These are phyloP conservation scores for Tipula vernalis DNA, from an alignment of 2,888 invertebrate genomes.

Conservation along the genomic window DNA sequence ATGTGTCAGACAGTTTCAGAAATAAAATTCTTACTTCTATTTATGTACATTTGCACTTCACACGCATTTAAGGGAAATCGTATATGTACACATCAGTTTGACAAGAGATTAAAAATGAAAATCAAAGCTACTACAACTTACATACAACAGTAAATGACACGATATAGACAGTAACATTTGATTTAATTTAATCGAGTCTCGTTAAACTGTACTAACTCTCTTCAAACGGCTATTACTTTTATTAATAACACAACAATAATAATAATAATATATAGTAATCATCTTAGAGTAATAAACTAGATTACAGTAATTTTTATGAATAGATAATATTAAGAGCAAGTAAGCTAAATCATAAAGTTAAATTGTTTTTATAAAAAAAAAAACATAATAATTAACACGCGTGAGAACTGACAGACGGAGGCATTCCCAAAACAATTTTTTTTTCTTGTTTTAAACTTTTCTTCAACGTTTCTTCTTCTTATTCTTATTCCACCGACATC, in stretches of 20 bases:
- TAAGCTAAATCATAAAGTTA: background rate
- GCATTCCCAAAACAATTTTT: constrained; percentile 16
- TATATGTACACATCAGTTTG: background rate
- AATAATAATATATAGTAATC: background rate
- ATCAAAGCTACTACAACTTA: background rate
- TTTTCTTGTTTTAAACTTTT: background rate
- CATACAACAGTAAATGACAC: background rate
- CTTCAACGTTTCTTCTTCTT: background rate
- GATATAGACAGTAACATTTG: background rate
- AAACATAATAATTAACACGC: constrained; percentile 15
- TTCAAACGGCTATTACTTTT: background rate
- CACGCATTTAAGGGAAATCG: background rate
- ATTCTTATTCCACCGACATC: background rate
- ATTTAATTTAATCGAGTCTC: background rate
- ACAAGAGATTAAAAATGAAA: background rate
- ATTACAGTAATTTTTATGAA: constrained; percentile 5
- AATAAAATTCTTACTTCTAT: background rate
- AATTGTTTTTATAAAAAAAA: background rate
- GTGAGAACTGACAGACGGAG: constrained; percentile 15
- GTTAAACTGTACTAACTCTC: background rate
- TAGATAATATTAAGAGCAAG: constrained; percentile 5
- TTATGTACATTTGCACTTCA: background rate
- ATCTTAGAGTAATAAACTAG: background rate
- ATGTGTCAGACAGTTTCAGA: background rate
- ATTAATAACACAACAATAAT: background rate